These are phyloP conservation scores for Ictidomys tridecemlineatus DNA, from an alignment of 2,113 vertebrate species.

Conservation along the genomic window DNA sequence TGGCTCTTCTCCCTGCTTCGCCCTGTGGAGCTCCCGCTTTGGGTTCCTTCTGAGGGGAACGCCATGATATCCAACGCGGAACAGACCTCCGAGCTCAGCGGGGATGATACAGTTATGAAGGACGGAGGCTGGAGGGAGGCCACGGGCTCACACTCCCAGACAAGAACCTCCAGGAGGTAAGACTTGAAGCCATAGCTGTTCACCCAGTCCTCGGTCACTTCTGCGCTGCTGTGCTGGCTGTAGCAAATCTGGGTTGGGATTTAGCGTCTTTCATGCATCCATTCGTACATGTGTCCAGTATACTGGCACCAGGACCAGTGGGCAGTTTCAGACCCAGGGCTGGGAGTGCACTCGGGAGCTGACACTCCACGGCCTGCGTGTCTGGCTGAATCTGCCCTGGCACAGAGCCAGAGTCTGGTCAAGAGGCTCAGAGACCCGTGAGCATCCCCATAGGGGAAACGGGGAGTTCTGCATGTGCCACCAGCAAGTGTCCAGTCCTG, in stretches of 20 bases:
- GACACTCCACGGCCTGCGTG: conserved; percentile 68
- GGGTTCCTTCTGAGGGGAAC: no score
- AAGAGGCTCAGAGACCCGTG: not conserved
- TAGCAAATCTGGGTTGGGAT: not conserved
- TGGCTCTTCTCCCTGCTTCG: no score
- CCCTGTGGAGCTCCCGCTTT: no score
- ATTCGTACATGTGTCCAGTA: not conserved
- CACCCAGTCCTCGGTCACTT: no score
- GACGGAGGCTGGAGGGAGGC: no score
- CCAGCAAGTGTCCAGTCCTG: not conserved
- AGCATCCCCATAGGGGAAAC: not conserved
- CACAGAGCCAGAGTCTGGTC: conserved; percentile 75
- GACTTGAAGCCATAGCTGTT: no score
- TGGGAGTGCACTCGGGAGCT: conserved; percentile 76
- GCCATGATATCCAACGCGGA: no score
- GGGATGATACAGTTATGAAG: no score
- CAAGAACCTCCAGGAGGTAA: no score
- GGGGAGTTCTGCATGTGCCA: not conserved
- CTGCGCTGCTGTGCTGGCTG: no score
- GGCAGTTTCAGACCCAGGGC: conserved; percentile 38
- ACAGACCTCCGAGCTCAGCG: no score
- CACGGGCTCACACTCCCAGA: no score
- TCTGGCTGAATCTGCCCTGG: conserved; percentile 74
- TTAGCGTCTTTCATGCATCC: not conserved
- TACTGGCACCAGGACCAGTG: not conserved